These are phyloP conservation scores for Heterotis niloticus DNA, from an alignment of 2,113 vertebrate species.

Conservation along the genomic window DNA sequence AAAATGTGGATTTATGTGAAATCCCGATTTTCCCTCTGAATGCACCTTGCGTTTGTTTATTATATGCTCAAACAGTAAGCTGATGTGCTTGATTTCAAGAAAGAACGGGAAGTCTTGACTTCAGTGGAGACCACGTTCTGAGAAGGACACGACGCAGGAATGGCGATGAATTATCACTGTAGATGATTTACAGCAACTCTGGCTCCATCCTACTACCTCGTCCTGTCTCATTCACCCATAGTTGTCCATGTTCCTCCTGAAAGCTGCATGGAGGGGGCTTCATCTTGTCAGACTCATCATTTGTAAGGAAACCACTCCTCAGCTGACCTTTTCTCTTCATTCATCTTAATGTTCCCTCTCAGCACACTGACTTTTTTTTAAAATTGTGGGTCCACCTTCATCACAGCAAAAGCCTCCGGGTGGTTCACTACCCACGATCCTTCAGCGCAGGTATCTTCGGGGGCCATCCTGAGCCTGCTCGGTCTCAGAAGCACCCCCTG, in stretches of 20 bases:
- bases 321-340: slow-evolving; percentile 55
- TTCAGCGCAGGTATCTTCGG: slow-evolving; percentile 44
- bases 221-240: not conserved
- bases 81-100: not conserved
- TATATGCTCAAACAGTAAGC: not conserved
- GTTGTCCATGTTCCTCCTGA: not conserved
- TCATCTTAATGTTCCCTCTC: slow-evolving; percentile 50
- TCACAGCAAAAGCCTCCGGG: slow-evolving; percentile 41
- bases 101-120: not conserved
- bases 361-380: slow-evolving; percentile 52
- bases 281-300: slow-evolving; percentile 35
- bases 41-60: not conserved
- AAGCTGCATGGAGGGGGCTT: not conserved
- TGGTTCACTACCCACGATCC: slow-evolving; percentile 51
- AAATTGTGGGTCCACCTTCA: slow-evolving; percentile 36
- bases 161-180: not conserved
- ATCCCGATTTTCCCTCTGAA: not conserved
- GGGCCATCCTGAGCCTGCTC: slow-evolving; percentile 50
- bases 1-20: not conserved
- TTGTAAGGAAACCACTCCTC: slow-evolving; percentile 47
- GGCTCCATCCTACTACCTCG: not conserved
- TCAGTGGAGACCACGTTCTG: not conserved
- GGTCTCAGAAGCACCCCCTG: not conserved
- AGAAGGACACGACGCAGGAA: not conserved
- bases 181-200: not conserved